These are phyloP conservation scores for Chloroclystis v-ata DNA, from an alignment of 2,888 invertebrate genomes.

Conservation along the genomic window DNA sequence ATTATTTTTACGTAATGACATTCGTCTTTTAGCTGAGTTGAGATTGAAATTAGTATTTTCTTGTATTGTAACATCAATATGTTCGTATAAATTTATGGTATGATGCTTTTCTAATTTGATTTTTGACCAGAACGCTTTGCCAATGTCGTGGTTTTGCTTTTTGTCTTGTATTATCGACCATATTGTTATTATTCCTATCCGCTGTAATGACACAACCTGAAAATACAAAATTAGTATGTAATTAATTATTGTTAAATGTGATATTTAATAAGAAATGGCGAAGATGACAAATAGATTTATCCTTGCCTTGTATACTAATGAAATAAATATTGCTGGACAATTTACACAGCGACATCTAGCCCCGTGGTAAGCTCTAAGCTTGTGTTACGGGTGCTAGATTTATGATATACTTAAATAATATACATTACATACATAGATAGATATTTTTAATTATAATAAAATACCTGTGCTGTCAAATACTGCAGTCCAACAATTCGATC, in stretches of 20 bases:
- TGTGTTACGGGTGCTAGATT: too few species aligned
- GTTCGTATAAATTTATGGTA: slow-evolving; percentile 46
- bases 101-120: slow-evolving; percentile 55
- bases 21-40: slow-evolving; percentile 56
- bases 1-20: slow-evolving; percentile 46
- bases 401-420: too few species aligned
- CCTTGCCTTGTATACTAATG: too few species aligned
- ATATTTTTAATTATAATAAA: too few species aligned
- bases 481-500: slow-evolving; percentile 53
- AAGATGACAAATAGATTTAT: too few species aligned
- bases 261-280: too few species aligned
- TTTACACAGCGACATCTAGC: too few species aligned
- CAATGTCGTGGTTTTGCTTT: slow-evolving; percentile 43
- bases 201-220: slow-evolving; percentile 60
- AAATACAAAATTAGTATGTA: slow-evolving; percentile 11
- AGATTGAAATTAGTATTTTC: slow-evolving; percentile 45
- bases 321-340: too few species aligned
- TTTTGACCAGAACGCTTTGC: slow-evolving; percentile 64
- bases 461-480: slow-evolving; percentile 26
- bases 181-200: slow-evolving; percentile 53
- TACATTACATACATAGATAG: too few species aligned
- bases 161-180: slow-evolving; percentile 66
- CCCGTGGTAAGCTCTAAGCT: too few species aligned
- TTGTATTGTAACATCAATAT: slow-evolving; percentile 38
- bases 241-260: too few species aligned